Evolutionary conservation across 2,888 invertebrate genomes (phyloP).

Genomic region (Drosophila pegasa): DNA sequence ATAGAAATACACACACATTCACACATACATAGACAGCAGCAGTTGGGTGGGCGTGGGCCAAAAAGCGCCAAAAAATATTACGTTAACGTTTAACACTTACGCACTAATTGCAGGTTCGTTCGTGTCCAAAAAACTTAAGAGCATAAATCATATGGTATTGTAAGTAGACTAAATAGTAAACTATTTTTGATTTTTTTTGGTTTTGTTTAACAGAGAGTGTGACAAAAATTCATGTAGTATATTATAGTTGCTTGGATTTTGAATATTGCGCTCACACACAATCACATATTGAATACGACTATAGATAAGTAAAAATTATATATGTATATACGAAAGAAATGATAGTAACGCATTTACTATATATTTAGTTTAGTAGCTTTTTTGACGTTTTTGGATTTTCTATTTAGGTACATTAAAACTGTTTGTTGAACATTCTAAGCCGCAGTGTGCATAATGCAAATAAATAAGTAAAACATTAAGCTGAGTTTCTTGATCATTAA

Average conservation of each 20-base stretch:
- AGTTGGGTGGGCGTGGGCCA: slow-evolving; percentile 54
- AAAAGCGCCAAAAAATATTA: slow-evolving; percentile 62
- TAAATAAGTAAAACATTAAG: slow-evolving; percentile 80
- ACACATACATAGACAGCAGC: slow-evolving; percentile 34
- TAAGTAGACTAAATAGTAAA: slow-evolving; percentile 14
- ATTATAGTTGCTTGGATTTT: slow-evolving; percentile 24
- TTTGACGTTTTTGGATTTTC: slow-evolving; percentile 43
- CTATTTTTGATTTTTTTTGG: not conserved
- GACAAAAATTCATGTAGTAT: slow-evolving; percentile 38
- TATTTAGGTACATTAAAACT: slow-evolving; percentile 58
- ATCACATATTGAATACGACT: slow-evolving; percentile 29
- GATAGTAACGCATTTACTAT: slow-evolving; percentile 45
- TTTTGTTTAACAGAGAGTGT: slow-evolving; percentile 54
- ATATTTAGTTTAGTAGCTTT: slow-evolving; percentile 47
- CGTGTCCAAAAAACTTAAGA: slow-evolving; percentile 48
- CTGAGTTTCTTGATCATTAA: slow-evolving; percentile 76
- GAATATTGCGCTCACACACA: slow-evolving; percentile 42
- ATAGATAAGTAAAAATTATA: slow-evolving; percentile 22
- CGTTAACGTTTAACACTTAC: slow-evolving; percentile 56
- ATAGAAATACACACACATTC: slow-evolving; percentile 14
- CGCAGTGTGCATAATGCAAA: slow-evolving; percentile 85
- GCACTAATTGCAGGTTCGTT: slow-evolving; percentile 58
- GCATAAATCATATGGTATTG: slow-evolving; percentile 47
- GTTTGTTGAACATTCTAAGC: slow-evolving; percentile 80
- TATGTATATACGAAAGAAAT: slow-evolving; percentile 24